Conservation (phyloP, 2,888 invertebrate genomes). For the Arenicola marina region DNA sequence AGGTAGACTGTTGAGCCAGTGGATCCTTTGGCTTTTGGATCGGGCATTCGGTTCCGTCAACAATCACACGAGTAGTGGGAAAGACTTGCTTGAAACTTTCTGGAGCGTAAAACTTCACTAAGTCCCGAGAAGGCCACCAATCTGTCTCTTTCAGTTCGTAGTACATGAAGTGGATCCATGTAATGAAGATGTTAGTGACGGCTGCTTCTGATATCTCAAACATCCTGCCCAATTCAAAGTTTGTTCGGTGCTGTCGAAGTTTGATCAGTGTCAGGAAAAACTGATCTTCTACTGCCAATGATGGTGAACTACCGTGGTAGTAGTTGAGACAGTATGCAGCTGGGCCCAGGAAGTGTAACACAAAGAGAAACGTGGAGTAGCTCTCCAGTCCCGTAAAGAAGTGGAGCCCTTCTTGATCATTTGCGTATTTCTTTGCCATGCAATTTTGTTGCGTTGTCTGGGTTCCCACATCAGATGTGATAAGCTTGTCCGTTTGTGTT, state of each 20-base stretch:
- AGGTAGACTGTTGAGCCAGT: conserved; percentile 36
- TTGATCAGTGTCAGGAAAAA: conserved; percentile 6
- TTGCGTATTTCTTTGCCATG: too few relatives aligned
- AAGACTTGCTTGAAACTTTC: conserved; percentile 17
- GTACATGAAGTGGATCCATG: conserved; percentile 1
- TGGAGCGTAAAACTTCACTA: background rate
- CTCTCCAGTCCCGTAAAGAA: background rate
- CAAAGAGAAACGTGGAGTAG: background rate
- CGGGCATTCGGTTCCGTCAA: conserved; percentile 40
- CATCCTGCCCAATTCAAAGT: background rate
- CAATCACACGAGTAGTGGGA: conserved; percentile 34
- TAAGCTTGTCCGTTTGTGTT: too few relatives aligned
- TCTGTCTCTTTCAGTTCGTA: background rate
- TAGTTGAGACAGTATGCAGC: background rate
- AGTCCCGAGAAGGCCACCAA: background rate
- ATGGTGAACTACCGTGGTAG: background rate
- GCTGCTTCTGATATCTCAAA: background rate
- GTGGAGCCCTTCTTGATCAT: background rate
- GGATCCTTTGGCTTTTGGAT: conserved; percentile 33
- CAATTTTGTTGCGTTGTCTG: too few relatives aligned
- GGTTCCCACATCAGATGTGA: too few relatives aligned
- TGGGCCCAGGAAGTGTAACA: background rate
- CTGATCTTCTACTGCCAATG: background rate
- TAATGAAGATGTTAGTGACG: background rate
- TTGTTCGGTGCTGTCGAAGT: background rate